Evolutionary conservation across 1,140 invertebrate species (phyloP), one percentile per base, ranked within the genome.

Genomic region (Xylocopa sonorina): DNA sequence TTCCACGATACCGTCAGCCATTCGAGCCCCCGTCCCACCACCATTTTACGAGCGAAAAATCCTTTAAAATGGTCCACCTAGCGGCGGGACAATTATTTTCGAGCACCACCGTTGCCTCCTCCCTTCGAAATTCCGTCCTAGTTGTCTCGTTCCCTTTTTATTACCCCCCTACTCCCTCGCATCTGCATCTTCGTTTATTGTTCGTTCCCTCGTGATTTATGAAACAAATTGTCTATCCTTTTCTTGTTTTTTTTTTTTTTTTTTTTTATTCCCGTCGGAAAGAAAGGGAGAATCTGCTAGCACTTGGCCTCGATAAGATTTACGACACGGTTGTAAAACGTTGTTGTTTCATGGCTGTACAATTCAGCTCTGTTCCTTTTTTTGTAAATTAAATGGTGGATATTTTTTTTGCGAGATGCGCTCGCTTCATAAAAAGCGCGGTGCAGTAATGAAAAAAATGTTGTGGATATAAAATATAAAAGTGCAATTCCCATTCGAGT

Each of bases 61-160:
- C 72, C 60, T 51, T 64, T 38, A 27, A 63, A 75, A 75, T 16
- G 72, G 24, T n/a, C 18, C 60, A 6, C 12, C 32, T 60, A 1
- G 41, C 55, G 57, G 18, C 21, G 24, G 32, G 29, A 75, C 72
- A 66, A 75, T 75, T 75, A 75, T 75, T 50, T 38, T 66, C 60
- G 72, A 66, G 60, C 24, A 51, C 16, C 18, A 29, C 21, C 27
- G 12, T 14, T 43, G 18, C n/a, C 43, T 27, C 18, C 14, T 74
- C 72, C n/a, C 53, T 46, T 48, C 66, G 10, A 69, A 29, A 69
- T 69, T 34, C 12, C 64, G 43, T 43, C 18, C 32, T 29, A 24
- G 38, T 38, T 38, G 3, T 38, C 46, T 75, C 43, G 18, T 43
- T 64, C 58, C 41, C 14, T 34, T 50, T 34, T 69, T 43, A 68